Conservation (phyloP, 1,140 invertebrate species). For the Apis laboriosa region DNA sequence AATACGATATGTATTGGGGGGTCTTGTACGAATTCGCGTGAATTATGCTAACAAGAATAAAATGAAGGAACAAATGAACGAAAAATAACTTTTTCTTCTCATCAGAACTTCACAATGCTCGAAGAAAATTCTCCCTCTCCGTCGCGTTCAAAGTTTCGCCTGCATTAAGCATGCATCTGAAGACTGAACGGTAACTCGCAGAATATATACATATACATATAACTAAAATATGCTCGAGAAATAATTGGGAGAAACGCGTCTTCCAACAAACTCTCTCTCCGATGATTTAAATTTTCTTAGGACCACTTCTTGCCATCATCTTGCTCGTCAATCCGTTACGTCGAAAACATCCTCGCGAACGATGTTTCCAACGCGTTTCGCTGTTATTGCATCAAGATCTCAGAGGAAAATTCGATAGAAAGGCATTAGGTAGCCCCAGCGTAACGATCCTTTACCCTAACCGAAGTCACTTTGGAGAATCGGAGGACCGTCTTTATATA, state of each 20-base stretch:
- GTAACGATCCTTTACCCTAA: slow-evolving; percentile 45
- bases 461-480: slow-evolving; percentile 38
- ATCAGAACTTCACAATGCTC: too few relatives aligned
- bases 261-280: not conserved
- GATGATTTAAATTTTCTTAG: not conserved
- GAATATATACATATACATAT: not conserved
- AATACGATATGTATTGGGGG: too few relatives aligned
- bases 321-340: not conserved
- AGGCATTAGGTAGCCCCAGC: slow-evolving; percentile 28
- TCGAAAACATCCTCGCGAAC: not conserved
- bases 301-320: not conserved
- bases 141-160: not conserved
- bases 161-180: not conserved
- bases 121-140: not conserved
- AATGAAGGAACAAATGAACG: not conserved
- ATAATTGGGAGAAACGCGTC: too few relatives aligned
- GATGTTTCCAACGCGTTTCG: not conserved
- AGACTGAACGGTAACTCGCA: not conserved
- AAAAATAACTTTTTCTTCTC: not conserved
- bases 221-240: too few relatives aligned
- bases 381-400: slow-evolving; percentile 19
- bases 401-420: slow-evolving; percentile 37
- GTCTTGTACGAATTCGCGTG: not conserved
- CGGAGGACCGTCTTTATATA: slow-evolving; percentile 23
- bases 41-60: not conserved